Evolutionary conservation across 2,797 vertebrate species (phyloP).

Genomic region (Coccyzus lansbergi): DNA sequence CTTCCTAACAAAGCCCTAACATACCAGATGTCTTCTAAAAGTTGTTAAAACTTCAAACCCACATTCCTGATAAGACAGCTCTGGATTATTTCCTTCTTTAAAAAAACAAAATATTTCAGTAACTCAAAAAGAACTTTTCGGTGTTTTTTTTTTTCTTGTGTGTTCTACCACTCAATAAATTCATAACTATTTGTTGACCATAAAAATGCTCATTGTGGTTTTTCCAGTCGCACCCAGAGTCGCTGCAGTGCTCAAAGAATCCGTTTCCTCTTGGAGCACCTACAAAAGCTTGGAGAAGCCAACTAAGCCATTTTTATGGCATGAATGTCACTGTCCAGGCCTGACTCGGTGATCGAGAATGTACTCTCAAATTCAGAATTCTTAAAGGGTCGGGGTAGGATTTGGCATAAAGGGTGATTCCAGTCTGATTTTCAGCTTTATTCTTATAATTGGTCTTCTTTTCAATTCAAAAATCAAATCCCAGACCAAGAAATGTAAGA

Average conservation of each 20-base stretch:
- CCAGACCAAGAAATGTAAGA: background rate
- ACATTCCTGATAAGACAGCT: background rate
- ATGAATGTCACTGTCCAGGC: background rate
- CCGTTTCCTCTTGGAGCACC: background rate
- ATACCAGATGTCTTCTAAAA: background rate
- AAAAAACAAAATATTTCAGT: background rate
- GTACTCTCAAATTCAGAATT: background rate
- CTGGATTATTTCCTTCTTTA: background rate
- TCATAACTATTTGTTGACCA: constrained; percentile 33
- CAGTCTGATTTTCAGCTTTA: background rate
- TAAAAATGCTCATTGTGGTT: background rate
- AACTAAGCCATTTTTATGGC: background rate
- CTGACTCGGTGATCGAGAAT: background rate
- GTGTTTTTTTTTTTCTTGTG: constrained; percentile 12
- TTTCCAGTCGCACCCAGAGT: background rate
- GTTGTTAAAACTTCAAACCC: background rate
- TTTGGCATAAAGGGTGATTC: background rate
- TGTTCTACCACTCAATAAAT: constrained; percentile 61
- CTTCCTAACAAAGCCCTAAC: constrained; percentile 42
- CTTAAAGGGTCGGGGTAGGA: background rate
- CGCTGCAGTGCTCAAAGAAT: background rate
- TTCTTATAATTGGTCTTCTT: background rate
- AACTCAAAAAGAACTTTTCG: background rate
- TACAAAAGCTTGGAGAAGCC: background rate
- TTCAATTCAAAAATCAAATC: background rate